Percentiles rank a stretch among this genome's conserved stretches.
Conservation (phyloP, 2,797 vertebrate species). For the Lycodopsis pacificus region DNA sequence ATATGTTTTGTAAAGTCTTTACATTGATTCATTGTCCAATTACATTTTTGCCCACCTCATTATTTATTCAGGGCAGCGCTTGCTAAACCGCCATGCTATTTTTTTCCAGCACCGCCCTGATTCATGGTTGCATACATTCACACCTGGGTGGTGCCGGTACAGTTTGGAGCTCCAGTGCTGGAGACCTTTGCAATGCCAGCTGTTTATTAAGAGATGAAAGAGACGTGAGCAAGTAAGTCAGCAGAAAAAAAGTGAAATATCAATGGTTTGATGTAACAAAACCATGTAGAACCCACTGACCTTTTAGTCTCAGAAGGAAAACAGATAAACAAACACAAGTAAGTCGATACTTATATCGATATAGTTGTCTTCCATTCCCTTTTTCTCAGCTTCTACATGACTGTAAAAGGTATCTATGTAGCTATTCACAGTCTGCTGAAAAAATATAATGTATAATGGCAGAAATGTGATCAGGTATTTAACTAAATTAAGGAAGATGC, state of each 20-base stretch:
- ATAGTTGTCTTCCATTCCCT: no score
- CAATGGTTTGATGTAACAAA: neutral
- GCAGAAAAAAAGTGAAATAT: neutral
- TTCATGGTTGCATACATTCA: slow-evolving; percentile 28
- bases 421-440: no score
- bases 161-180: neutral
- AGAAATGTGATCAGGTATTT: no score
- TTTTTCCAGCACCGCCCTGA: slow-evolving; percentile 19
- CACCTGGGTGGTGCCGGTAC: slow-evolving; percentile 38
- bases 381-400: no score
- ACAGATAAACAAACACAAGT: no score
- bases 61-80: slow-evolving; percentile 55
- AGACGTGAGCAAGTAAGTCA: neutral
- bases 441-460: no score
- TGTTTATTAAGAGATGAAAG: neutral
- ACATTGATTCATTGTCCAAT: slow-evolving; percentile 57
- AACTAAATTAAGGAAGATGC: no score
- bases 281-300: no score
- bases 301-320: no score
- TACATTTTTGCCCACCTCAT: slow-evolving; percentile 52
- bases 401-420: no score
- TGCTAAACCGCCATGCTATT: slow-evolving; percentile 18
- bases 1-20: neutral
- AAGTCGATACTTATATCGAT: no score
- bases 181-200: neutral